phyloP scores from a whole-genome alignment of 2,797 vertebrate species.

The Dipus sagitta region DNA sequence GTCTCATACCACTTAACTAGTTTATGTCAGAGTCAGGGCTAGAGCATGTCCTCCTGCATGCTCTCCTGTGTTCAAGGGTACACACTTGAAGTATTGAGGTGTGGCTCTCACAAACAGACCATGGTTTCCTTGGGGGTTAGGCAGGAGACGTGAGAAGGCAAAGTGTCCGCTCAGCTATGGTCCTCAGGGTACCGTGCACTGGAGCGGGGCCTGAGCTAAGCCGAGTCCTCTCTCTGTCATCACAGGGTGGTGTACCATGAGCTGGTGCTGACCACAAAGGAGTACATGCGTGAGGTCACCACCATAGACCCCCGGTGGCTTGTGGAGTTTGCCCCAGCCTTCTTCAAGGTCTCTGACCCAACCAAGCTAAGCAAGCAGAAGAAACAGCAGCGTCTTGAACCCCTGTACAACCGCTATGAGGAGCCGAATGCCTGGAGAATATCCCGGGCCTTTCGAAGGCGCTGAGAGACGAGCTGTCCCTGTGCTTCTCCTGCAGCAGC shows the following conservation, averaged over 20 bases:
- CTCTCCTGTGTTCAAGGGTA: not conserved
- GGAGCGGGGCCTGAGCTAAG: not conserved
- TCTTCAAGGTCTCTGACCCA: slow-evolving; percentile 99
- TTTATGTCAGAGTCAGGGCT: not conserved
- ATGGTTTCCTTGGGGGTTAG: not conserved
- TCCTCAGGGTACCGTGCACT: not conserved
- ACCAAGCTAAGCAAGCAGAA: slow-evolving; percentile 99
- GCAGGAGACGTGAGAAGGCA: not conserved
- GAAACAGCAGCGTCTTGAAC: slow-evolving; percentile 97
- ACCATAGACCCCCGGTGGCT: slow-evolving; percentile 99
- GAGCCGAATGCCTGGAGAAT: slow-evolving; percentile 99
- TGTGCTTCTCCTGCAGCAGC: not conserved
- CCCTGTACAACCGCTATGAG: slow-evolving; percentile 98
- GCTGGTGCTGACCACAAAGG: slow-evolving; percentile 98
- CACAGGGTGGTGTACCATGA: slow-evolving; percentile 98
- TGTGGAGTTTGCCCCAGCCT: slow-evolving; percentile 97
- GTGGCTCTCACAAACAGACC: not conserved
- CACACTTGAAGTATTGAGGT: not conserved
- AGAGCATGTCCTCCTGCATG: not conserved
- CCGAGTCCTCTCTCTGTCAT: not conserved
- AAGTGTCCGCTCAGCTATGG: not conserved
- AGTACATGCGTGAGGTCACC: slow-evolving; percentile 99
- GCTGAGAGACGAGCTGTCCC: slow-evolving; percentile 83
- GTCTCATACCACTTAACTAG: not conserved
- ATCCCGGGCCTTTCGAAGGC: slow-evolving; percentile 96